Evolutionary conservation across 2,113 vertebrate genomes (phyloP), one percentile per base, ranked within the genome.

Genomic region (Xerus inauris): DNA sequence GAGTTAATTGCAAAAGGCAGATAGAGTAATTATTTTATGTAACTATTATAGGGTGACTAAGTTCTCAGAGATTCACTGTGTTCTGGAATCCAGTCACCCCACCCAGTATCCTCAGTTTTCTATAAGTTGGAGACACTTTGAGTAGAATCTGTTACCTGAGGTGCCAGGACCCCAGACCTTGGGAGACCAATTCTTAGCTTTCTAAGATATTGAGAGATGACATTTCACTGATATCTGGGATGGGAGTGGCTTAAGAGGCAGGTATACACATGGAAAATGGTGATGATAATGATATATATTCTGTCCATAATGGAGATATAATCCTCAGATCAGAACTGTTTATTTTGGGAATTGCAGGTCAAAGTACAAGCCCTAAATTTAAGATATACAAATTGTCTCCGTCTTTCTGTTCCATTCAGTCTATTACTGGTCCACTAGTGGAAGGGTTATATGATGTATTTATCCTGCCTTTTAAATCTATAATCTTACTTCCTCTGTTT

Each of bases 1-100:
- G 80, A 94, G 91, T 59, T 91, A 72, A 95, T 94, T 97, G 32
- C 81, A 89, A 95, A 89, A 92, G 64, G 49, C 80, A 81, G 69
- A n/a, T 77, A 94, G 22, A 87, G 20, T 77, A 72, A 91, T 92
- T 92, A 75, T 82, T 94, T 72, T 80, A 45, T 88, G 22, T 77
- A 92, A 54, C 24, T 84, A 84, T 89, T 83, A 95, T 14, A 91
- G 26, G 14, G 24, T 96, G 80, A 95, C 83, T 94, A 77, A 96
- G 81, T 38, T 67, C 59, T 93, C 83, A 73, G 80, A 38, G 86
- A 89, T 86, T 69, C 65, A 82, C 20, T 8, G 6, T 77, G 79
- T 87, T 87, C 77, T 76, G 30, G 87, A 93, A 76, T 42, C 75
- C 57, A 81, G 1, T 65, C 80, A 57, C 49, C 28, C n/a, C 83